Evolutionary conservation across 2,113 vertebrate species (phyloP).

Genomic region (Heliornis fulica): DNA sequence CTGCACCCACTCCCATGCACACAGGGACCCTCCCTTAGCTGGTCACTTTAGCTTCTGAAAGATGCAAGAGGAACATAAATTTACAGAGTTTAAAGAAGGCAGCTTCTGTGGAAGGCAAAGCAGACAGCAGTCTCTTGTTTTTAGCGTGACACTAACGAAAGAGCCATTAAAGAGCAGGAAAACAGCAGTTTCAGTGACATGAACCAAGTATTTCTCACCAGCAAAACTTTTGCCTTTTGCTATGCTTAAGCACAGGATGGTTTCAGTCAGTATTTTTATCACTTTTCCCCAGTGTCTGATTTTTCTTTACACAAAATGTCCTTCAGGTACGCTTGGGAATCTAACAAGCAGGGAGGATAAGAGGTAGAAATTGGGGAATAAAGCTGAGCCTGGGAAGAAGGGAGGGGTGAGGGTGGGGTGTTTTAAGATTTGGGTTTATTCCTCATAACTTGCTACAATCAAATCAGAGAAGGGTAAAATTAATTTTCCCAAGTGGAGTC

Average conservation of each 20-base stretch:
- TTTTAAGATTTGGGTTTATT: too few species aligned
- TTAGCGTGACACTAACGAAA: not conserved
- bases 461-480: too few species aligned
- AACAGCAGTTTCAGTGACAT: not conserved
- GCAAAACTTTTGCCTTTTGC: not conserved
- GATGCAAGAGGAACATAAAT: not conserved
- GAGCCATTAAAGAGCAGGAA: not conserved
- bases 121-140: not conserved
- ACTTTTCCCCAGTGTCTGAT: not conserved
- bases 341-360: not conserved
- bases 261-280: not conserved
- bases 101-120: not conserved
- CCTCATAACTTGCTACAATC: too few species aligned
- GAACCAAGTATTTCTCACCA: not conserved
- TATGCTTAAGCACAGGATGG: not conserved
- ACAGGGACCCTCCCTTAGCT: not conserved
- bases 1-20: rapidly evolving
- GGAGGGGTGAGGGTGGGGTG: too few species aligned
- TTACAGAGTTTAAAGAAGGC: not conserved
- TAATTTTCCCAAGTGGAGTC: too few species aligned
- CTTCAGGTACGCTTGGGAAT: not conserved
- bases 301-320: not conserved
- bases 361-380: too few species aligned
- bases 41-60: not conserved
- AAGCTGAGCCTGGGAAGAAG: too few species aligned